phyloP scores from a whole-genome alignment of 2,888 invertebrate genomes.

The Apotomis capreana region DNA sequence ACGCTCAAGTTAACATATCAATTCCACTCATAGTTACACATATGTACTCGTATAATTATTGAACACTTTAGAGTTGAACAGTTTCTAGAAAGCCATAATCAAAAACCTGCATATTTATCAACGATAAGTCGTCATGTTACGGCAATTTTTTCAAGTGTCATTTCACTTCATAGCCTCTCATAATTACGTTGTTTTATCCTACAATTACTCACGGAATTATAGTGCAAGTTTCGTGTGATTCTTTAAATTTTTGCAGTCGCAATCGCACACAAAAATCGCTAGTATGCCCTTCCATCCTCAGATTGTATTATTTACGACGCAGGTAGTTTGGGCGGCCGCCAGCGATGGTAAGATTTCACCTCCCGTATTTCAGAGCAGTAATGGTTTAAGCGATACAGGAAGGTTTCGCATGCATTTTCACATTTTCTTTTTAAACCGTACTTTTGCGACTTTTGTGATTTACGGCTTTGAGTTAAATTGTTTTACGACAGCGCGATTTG shows the following conservation, averaged over 20 bases:
- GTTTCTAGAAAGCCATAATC: too few species aligned
- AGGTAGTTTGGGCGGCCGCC: constrained; percentile 79
- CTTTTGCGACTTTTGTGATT: constrained; percentile 26
- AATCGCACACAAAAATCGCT: not conserved
- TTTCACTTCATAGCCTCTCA: too few species aligned
- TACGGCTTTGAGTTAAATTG: constrained; percentile 15
- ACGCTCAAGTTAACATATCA: too few species aligned
- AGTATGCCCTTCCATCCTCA: constrained; percentile 1
- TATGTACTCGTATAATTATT: too few species aligned
- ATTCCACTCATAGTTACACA: too few species aligned
- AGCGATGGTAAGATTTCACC: constrained; percentile 77
- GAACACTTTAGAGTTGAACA: too few species aligned
- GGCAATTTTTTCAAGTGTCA: too few species aligned
- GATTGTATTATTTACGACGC: constrained; percentile 70
- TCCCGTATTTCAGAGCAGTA: constrained; percentile 70
- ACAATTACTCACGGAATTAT: too few species aligned
- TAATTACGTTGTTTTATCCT: too few species aligned
- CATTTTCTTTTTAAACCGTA: constrained; percentile 28
- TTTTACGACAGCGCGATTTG: constrained; percentile 25
- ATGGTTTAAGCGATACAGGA: constrained; percentile 76
- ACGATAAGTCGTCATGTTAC: too few species aligned
- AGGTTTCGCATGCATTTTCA: constrained; percentile 53
- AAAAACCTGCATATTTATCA: too few species aligned
- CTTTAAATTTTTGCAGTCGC: not conserved
- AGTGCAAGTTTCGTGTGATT: too few species aligned